Evolutionary conservation across 2,113 vertebrate genomes (phyloP), one percentile per base, ranked within the genome.

Genomic region (Bufo gargarizans): DNA sequence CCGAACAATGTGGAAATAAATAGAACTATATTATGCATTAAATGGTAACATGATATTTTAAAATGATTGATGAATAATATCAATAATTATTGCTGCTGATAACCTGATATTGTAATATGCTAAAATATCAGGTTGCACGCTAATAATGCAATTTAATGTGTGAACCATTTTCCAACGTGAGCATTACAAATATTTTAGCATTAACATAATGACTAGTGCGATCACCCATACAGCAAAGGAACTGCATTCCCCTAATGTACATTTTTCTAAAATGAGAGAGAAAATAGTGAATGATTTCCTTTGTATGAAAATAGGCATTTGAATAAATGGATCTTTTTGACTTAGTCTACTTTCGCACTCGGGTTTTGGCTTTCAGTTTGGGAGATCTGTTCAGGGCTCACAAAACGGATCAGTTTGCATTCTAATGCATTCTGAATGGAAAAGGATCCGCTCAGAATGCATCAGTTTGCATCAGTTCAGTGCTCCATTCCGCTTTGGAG

Each of bases 181-280:
- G 53, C 77, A 80, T 87, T 80, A 69, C 49, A 87, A 87, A 80
- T 80, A 61, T 79, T 79, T 87, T 87, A 80, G 49, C 86, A 87
- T 87, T 87, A 87, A 78, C 77, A 87, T 87, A 87, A 87, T 80
- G 49, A 71, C 86, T 80, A 65, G 63, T 79, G 77, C 50, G 19
- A 87, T 86, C 84, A 77, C 45, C 67, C 58, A 19, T 65, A 50
- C 58, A 13, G 85, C 56, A 78, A 86, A 86, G 84, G 16, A 82
- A 45, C 19, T 11, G 59, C 59, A 50, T 65, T 77, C 85, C 77
- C 71, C 72, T 78, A 86, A 86, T 78, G 74, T 86, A 86, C 74
- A 78, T 58, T 86, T 86, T 78, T 78, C 56, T 78, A 43, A n/a
- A 69, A 79, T 8, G n/a, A 53, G 77, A 53, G 77, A 45, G 61